Evolutionary conservation across 2,888 invertebrate species (phyloP).

Genomic region (Acanthacorydalis orientalis): DNA sequence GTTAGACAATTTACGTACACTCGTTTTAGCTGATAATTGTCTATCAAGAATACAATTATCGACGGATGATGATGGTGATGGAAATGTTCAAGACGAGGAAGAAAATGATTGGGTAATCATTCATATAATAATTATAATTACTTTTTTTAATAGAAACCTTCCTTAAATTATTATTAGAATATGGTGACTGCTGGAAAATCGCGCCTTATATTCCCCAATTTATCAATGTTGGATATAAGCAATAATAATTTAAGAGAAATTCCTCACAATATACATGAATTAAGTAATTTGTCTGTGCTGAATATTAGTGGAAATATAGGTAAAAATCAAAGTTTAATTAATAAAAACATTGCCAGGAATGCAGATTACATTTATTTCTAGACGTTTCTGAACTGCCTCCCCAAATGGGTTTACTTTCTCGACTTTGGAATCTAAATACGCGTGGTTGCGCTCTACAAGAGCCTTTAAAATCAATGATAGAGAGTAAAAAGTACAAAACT

Average conservation of each 20-base stretch:
- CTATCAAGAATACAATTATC: conserved; percentile 64
- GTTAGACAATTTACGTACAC: conserved; percentile 62
- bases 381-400: conserved; percentile 81
- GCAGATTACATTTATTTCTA: conserved; percentile 17
- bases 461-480: conserved; percentile 79
- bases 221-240: conserved; percentile 90
- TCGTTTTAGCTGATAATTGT: conserved; percentile 75
- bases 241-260: conserved; percentile 68
- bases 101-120: conserved; percentile 38
- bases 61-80: conserved; percentile 61
- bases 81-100: conserved; percentile 36
- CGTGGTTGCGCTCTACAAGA: conserved; percentile 77
- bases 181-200: conserved; percentile 36
- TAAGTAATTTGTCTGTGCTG: conserved; percentile 78
- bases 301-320: conserved; percentile 76
- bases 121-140: no score
- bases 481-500: conserved; percentile 84
- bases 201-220: conserved; percentile 74
- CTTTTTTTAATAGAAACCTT: no score
- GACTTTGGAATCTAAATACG: conserved; percentile 94
- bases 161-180: conserved; percentile 18
- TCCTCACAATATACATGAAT: conserved; percentile 69
- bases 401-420: conserved; percentile 81
- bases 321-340: conserved; percentile 13
- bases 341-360: neutral